A percentile compares a stretch with the other conserved stretches of the same genome.
Evolutionary conservation across 1,140 invertebrate species (phyloP).

Genomic region (Cydia pomonella): DNA sequence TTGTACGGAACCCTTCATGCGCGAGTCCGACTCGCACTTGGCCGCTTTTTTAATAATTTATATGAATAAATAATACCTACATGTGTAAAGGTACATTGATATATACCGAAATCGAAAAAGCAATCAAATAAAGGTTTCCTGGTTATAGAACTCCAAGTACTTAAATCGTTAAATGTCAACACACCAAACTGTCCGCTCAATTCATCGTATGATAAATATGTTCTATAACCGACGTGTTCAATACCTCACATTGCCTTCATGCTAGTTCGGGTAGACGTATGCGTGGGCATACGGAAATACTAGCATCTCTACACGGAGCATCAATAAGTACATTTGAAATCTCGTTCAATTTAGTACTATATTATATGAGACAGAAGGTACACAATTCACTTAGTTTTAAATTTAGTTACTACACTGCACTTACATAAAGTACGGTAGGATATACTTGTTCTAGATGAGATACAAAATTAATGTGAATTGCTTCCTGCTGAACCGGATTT

Average conservation of each 20-base stretch:
- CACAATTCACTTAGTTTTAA: background rate
- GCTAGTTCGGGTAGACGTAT: background rate
- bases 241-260: conserved; percentile 9
- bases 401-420: background rate
- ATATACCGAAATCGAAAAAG: background rate
- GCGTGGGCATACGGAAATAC: conserved; percentile 29
- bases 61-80: too few species aligned
- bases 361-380: background rate
- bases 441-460: conserved; percentile 3
- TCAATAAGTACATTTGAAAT: background rate
- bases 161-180: conserved; percentile 26
- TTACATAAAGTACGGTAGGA: background rate
- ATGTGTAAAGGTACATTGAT: background rate
- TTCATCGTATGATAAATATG: background rate
- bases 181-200: background rate
- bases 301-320: background rate
- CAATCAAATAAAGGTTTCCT: background rate
- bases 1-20: too few species aligned
- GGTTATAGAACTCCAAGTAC: background rate
- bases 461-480: background rate
- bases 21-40: too few species aligned
- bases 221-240: background rate
- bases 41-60: too few species aligned
- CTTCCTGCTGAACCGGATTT: background rate
- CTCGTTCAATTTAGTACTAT: background rate